Evolutionary conservation across 2,113 vertebrate genomes (phyloP).

Genomic region (Lipophrys pholis): DNA sequence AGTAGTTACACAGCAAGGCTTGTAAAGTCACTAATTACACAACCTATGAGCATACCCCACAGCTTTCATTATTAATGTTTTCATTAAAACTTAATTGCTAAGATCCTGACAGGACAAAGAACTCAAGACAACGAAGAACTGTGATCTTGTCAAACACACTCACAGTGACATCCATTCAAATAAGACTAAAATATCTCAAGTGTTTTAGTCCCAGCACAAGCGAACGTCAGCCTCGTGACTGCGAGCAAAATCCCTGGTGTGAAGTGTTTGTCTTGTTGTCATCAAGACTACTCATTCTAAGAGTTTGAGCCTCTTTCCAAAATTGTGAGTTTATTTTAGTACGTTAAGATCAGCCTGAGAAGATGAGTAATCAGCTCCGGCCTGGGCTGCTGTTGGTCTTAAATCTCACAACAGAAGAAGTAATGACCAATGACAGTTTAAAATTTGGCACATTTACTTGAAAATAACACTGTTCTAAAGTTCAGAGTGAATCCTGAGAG

Average conservation of each 20-base stretch:
- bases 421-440: conserved; percentile 12
- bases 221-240: conserved; percentile 22
- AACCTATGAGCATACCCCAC: not conserved
- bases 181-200: conserved; percentile 34
- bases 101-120: conserved; percentile 29
- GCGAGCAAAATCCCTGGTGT: conserved; percentile 40
- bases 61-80: not conserved
- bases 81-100: conserved; percentile 23
- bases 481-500: not conserved
- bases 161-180: conserved; percentile 4
- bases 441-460: not conserved
- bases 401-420: not conserved
- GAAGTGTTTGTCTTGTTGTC: conserved; percentile 30
- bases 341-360: not conserved
- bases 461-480: not conserved
- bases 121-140: conserved; percentile 18
- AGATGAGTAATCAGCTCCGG: not conserved
- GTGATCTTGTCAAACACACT: conserved; percentile 43
- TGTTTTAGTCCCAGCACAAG: conserved; percentile 33
- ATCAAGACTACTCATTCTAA: not conserved
- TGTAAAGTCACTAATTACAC: conserved; percentile 7
- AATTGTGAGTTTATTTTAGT: conserved; percentile 6
- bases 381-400: not conserved
- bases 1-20: not conserved
- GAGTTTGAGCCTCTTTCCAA: conserved; percentile 18